phyloP scores from a whole-genome alignment of 2,113 vertebrate species.

The Pheucticus melanocephalus region DNA sequence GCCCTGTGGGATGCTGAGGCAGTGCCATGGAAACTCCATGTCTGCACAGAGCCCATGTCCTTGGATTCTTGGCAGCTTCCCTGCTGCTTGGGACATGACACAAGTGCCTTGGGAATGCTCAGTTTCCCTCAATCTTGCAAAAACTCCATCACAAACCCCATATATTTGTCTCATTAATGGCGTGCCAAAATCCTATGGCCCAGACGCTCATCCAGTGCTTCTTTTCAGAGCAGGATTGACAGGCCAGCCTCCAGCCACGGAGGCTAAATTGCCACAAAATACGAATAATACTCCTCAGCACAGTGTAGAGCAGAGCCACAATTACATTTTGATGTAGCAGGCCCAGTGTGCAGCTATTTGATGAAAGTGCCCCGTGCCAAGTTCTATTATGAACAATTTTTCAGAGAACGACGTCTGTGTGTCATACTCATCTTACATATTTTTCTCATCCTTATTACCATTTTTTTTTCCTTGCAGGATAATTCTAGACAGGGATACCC shows the following conservation, averaged over 20 bases:
- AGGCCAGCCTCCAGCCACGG: background rate
- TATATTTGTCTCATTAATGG: background rate
- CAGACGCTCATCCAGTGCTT: background rate
- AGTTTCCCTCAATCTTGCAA: background rate
- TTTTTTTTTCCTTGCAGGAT: constrained; percentile 29
- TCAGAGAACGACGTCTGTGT: fast-evolving
- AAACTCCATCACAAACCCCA: background rate
- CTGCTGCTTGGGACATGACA: background rate
- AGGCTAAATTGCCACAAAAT: background rate
- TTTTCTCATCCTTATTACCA: background rate
- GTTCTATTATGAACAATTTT: background rate
- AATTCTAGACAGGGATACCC: constrained; percentile 76
- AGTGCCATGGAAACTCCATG: background rate
- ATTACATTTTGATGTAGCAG: background rate
- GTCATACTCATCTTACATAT: background rate
- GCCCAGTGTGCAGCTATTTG: background rate
- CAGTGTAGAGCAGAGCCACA: background rate
- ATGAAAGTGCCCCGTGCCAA: background rate
- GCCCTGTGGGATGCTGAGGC: background rate
- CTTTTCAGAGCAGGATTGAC: background rate
- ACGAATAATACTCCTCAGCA: background rate
- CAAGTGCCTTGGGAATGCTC: background rate
- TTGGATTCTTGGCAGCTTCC: background rate
- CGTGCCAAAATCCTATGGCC: background rate
- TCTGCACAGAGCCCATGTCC: fast-evolving